Conservation (phyloP, 2,113 vertebrate species). For the Rhynchomys soricoides region DNA sequence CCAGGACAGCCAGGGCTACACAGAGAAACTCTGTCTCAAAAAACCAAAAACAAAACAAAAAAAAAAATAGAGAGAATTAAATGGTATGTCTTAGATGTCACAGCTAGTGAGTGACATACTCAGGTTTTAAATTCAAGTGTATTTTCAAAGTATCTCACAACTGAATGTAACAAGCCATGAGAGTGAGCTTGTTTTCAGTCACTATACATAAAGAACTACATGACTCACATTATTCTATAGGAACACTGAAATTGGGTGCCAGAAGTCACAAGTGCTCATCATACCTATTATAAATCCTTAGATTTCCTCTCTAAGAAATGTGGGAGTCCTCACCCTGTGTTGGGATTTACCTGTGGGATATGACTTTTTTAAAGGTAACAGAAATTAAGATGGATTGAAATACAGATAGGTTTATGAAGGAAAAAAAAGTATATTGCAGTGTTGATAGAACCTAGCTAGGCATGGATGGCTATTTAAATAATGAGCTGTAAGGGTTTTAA, state of each 20-base stretch:
- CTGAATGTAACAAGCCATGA: conserved; percentile 40
- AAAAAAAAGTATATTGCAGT: background rate
- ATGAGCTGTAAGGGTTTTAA: background rate
- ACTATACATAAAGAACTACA: background rate
- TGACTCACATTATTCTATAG: background rate
- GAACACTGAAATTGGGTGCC: background rate
- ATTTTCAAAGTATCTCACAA: background rate
- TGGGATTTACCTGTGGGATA: conserved; percentile 22
- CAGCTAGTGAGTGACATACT: background rate
- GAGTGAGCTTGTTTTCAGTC: conserved; percentile 34
- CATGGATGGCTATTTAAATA: background rate
- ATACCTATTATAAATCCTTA: background rate
- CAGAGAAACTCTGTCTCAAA: too few species aligned
- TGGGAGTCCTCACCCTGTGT: background rate
- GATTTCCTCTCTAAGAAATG: background rate
- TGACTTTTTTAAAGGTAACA: background rate
- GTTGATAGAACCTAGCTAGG: background rate
- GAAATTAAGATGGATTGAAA: background rate
- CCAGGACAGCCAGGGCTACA: too few species aligned
- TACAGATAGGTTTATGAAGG: background rate
- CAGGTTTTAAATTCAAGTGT: conserved; percentile 30
- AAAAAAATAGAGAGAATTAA: conserved; percentile 14
- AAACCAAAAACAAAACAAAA: too few species aligned
- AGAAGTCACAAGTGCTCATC: background rate
- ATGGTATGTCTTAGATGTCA: background rate